Conservation (phyloP, 2,888 invertebrate genomes). For the Lomographa bimaculata region DNA sequence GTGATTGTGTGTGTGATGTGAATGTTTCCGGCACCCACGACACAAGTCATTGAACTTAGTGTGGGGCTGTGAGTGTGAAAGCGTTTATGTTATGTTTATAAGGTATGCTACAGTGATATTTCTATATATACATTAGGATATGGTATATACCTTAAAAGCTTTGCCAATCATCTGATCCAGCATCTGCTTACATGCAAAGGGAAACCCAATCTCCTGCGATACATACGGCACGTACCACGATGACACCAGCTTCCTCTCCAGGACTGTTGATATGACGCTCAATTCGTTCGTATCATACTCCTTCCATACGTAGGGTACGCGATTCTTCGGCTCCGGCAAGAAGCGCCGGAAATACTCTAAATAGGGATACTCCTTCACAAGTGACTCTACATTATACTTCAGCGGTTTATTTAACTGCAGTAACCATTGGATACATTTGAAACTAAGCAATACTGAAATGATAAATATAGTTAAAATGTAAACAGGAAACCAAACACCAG, state of each 20-base stretch:
- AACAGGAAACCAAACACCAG: constrained; percentile 69
- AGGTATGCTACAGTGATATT: too few species aligned
- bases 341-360: constrained; percentile 43
- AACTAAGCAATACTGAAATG: constrained; percentile 72
- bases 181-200: constrained; percentile 78
- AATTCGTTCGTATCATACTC: constrained; percentile 75
- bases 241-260: constrained; percentile 72
- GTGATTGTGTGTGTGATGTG: too few species aligned
- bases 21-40: too few species aligned
- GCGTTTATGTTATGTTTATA: too few species aligned
- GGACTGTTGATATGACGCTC: constrained; percentile 72
- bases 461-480: constrained; percentile 68
- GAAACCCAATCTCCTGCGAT: constrained; percentile 77
- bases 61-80: too few species aligned
- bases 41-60: too few species aligned
- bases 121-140: too few species aligned
- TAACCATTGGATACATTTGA: constrained; percentile 79
- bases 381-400: constrained; percentile 62
- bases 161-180: constrained; percentile 77
- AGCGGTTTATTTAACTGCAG: constrained; percentile 79
- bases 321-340: constrained; percentile 45
- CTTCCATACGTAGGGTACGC: constrained; percentile 42
- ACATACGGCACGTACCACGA: constrained; percentile 77
- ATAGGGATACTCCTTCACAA: constrained; percentile 54
- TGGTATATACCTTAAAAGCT: constrained; percentile 75